Conservation (phyloP, 2,113 vertebrate species). For the Cephalopholis sonnerati region DNA sequence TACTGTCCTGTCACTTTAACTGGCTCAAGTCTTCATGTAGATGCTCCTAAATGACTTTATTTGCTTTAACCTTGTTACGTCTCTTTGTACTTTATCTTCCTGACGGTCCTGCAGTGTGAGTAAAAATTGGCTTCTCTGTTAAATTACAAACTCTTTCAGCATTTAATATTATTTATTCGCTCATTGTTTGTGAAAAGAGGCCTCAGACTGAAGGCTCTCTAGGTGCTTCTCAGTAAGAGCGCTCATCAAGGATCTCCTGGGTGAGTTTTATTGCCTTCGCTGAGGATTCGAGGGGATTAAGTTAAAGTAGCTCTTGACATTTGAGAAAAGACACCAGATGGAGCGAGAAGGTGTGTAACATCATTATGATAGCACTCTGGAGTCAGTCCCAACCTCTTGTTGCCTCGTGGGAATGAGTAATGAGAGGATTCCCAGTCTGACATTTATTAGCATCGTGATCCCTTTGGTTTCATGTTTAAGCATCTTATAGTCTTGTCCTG, state of each 20-base stretch:
- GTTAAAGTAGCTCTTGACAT: slow-evolving; percentile 35
- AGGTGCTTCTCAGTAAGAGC: background rate
- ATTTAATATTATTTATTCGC: background rate
- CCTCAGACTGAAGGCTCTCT: background rate
- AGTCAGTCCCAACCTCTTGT: background rate
- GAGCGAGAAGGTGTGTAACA: slow-evolving; percentile 18
- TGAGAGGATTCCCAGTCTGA: slow-evolving; percentile 23
- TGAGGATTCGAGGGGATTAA: slow-evolving; percentile 37
- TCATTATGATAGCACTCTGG: slow-evolving; percentile 24
- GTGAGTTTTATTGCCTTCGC: background rate
- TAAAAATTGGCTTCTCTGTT: background rate
- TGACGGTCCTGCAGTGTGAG: no score
- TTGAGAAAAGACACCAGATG: background rate
- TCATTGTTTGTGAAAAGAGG: background rate
- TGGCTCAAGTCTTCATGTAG: no score
- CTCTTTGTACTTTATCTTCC: background rate
- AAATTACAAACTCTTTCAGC: background rate
- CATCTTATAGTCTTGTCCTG: background rate
- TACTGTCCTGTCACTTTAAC: no score
- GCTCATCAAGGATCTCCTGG: background rate
- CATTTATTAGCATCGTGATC: background rate
- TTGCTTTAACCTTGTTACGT: no score
- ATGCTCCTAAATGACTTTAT: background rate
- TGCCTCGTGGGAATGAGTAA: background rate
- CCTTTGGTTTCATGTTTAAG: background rate